Evolutionary conservation across 2,113 vertebrate species (phyloP), one percentile per base, ranked within the genome.

Genomic region (Acrocephalus kingi): DNA sequence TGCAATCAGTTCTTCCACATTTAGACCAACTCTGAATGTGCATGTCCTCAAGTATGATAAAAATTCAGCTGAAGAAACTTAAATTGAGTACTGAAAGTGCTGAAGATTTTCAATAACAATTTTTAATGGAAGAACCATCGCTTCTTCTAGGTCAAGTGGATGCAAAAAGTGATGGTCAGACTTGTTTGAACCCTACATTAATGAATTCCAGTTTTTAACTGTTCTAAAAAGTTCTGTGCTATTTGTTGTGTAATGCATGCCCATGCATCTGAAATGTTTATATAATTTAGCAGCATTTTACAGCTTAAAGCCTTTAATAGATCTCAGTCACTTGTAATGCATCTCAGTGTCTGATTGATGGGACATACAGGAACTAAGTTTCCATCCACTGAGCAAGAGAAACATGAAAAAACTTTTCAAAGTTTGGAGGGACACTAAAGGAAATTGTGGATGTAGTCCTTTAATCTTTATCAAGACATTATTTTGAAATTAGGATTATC

Each of bases 1-100:
- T 95, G 87, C 79, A 90, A 25, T 88, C 43, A 51, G 43, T 85
- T 96, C 67, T 85, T 59, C 73, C 87, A 75, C 56, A 39, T 94
- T 69, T 80, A 84, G 72, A 77, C 39, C 55, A 54, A 85, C 24
- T 94, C 72, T 43, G 90, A 90, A 93, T 77, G 12, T 88, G 30
- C 25, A 18, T 77, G 45, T 77, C 64, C 52, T 85, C 39, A 62
- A 80, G 24, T 72, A 67, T 77, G 79, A 69, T 63, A 80, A 89
- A 87, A 92, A 95, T 66, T 67, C 72, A 74, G 28, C 45, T 62
- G 27, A 90, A 75, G 54, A 73, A 74, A 33, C 58, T 52, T 62
- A 35, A 86, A 84, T 20, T 28, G 31, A 68, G 6, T 33, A 69
- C 27, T 51, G 15, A 59, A 79, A 64, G 28, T 90, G 89, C 66